Conservation (phyloP, 1,140 invertebrate genomes). For the Diachasmimorpha longicaudata region DNA sequence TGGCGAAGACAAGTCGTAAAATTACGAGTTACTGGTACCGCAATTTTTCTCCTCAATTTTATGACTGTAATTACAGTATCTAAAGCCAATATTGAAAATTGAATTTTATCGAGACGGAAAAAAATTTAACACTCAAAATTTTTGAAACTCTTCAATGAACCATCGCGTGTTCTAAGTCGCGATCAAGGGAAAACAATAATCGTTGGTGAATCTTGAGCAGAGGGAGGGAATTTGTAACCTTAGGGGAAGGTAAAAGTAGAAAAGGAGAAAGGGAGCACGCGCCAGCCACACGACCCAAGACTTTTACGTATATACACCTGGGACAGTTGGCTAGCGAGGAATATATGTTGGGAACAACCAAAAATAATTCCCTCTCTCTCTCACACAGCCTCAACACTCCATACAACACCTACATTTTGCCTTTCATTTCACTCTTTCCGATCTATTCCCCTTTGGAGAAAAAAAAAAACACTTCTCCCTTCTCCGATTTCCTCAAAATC, state of each 20-base stretch:
- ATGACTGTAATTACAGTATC: no score
- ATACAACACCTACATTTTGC: no score
- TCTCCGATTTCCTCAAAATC: no score
- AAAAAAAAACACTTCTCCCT: no score
- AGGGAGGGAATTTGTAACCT: conserved; percentile 26
- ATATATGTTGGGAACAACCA: conserved; percentile 11
- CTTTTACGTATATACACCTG: conserved; percentile 48
- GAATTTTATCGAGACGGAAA: no score
- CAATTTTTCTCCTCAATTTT: no score
- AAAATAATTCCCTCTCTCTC: conserved; percentile 11
- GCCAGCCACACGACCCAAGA: conserved; percentile 55
- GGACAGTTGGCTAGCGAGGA: conserved; percentile 58
- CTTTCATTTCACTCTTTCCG: no score
- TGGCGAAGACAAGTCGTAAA: background rate
- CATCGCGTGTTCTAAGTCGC: conserved; percentile 45
- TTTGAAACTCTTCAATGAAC: background rate
- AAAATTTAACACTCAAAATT: background rate
- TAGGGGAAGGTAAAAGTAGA: conserved; percentile 35
- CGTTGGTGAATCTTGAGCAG: conserved; percentile 26
- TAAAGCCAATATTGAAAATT: no score
- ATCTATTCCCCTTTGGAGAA: no score
- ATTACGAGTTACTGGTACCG: no score
- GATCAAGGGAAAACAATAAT: conserved; percentile 39
- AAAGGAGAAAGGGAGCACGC: conserved; percentile 43
- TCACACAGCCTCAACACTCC: background rate